Percentiles rank a stretch among this genome's conserved stretches.
These are phyloP conservation scores for Drosophila neutralis DNA, from an alignment of 2,888 invertebrate genomes.

Conservation along the genomic window DNA sequence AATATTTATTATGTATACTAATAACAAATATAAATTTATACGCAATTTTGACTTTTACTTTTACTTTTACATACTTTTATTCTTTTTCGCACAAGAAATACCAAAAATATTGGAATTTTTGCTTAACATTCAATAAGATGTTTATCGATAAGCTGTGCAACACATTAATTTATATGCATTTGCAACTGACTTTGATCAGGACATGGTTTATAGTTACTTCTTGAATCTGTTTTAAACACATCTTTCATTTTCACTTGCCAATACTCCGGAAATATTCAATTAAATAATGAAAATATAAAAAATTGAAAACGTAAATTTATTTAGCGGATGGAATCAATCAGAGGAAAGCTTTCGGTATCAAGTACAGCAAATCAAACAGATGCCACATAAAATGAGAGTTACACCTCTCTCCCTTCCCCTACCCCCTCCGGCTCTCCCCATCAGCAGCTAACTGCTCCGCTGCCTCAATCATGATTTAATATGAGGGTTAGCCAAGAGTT, in stretches of 20 bases:
- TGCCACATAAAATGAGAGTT: conserved; percentile 16
- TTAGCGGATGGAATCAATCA: conserved; percentile 26
- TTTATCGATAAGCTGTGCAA: neutral
- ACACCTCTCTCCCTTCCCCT: neutral
- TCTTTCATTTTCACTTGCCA: neutral
- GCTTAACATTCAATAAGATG: neutral
- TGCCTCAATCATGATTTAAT: conserved; percentile 17
- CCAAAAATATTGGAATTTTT: neutral
- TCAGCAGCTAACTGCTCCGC: neutral
- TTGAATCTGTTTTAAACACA: neutral
- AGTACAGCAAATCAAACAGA: conserved; percentile 57
- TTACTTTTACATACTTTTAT: neutral
- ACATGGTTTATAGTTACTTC: neutral
- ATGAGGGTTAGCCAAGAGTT: conserved; percentile 26
- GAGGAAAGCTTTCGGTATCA: conserved; percentile 26
- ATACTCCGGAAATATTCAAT: neutral
- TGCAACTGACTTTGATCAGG: neutral
- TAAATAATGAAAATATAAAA: neutral
- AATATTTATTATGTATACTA: neutral
- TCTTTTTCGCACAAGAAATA: neutral
- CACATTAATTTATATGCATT: neutral
- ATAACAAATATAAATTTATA: neutral
- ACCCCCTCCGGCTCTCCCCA: neutral
- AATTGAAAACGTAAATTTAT: conserved; percentile 4
- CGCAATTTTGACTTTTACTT: neutral